A percentile compares a stretch with the other conserved stretches of the same genome.
Conservation (phyloP, 2,113 vertebrate species). For the Triplophysa siluroides region DNA sequence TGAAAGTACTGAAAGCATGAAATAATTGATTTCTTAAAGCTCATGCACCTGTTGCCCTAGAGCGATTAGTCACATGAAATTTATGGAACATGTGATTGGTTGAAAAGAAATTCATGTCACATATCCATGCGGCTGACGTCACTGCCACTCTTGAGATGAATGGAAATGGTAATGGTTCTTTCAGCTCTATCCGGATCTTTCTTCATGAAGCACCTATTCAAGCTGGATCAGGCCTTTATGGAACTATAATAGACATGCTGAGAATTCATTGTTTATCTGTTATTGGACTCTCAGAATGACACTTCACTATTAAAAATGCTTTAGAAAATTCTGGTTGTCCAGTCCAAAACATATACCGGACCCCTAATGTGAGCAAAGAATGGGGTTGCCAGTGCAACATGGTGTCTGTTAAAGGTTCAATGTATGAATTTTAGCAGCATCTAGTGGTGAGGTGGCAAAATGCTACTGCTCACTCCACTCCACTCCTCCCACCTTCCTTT, state of each 20-base stretch:
- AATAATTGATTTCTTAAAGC: too few relatives aligned
- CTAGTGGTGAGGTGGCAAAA: too few relatives aligned
- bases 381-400: background rate
- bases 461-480: too few relatives aligned
- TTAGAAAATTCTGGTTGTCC: background rate
- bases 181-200: background rate
- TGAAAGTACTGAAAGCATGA: too few relatives aligned
- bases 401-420: too few relatives aligned
- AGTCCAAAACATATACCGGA: slow-evolving; percentile 6
- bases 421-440: too few relatives aligned
- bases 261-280: slow-evolving; percentile 16
- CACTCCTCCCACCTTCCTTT: too few relatives aligned
- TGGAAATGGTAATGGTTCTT: background rate
- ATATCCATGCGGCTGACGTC: background rate
- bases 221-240: slow-evolving; percentile 19
- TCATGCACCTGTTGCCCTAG: too few relatives aligned
- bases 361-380: background rate
- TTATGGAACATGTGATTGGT: too few relatives aligned
- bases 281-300: background rate
- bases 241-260: slow-evolving; percentile 10
- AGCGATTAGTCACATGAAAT: too few relatives aligned
- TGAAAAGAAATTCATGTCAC: too few relatives aligned
- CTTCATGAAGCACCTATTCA: background rate
- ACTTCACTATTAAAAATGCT: slow-evolving; percentile 11
- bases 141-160: background rate